Conservation (phyloP, 2,113 vertebrate genomes). For the Ifrita kowaldi region DNA sequence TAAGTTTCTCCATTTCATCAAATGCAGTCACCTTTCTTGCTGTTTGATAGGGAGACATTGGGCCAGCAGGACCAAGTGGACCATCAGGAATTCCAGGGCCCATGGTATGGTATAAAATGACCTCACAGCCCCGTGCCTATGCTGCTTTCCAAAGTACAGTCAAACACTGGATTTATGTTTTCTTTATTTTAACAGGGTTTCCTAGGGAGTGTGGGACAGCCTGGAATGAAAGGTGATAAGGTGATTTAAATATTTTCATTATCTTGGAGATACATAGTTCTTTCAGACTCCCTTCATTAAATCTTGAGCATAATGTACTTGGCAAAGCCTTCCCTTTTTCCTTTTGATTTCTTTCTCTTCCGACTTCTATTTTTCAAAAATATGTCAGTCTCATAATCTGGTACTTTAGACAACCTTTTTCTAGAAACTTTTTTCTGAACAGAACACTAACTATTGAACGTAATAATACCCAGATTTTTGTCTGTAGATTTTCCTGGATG, state of each 20-base stretch:
- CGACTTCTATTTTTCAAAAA: not conserved
- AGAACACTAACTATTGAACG: not conserved
- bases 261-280: conserved; percentile 67
- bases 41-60: conserved; percentile 79
- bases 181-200: conserved; percentile 80
- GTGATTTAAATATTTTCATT: conserved; percentile 99
- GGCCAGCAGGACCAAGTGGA: conserved; percentile 81
- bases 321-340: not conserved
- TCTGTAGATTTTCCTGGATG: not conserved
- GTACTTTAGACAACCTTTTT: not conserved
- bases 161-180: not conserved
- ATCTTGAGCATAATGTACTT: not conserved
- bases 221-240: conserved; percentile 99
- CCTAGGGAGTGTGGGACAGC: conserved; percentile 84
- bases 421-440: not conserved
- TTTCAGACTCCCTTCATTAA: not conserved
- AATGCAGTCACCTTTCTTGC: not conserved
- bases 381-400: not conserved
- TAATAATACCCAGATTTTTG: not conserved
- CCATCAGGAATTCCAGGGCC: conserved; percentile 85
- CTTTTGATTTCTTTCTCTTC: not conserved
- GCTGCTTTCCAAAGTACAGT: not conserved
- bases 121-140: not conserved
- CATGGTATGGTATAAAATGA: conserved; percentile 71
- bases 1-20: not conserved